Conservation (phyloP, 2,113 vertebrate genomes). For the Andinoacara biseriatus region DNA sequence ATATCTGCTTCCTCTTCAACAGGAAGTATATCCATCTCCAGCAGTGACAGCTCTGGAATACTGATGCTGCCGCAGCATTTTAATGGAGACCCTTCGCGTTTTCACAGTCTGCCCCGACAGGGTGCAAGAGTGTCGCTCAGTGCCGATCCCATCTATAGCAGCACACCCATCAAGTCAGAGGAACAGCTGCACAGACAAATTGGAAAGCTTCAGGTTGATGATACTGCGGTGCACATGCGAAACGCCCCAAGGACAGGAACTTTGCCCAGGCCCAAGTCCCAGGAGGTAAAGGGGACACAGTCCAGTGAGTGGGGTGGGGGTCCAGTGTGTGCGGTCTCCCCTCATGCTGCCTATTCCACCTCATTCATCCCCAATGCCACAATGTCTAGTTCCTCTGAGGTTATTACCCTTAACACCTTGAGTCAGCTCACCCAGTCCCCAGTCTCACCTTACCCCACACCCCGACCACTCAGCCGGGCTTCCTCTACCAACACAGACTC, state of each 20-base stretch:
- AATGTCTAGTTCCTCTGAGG: constrained; percentile 85
- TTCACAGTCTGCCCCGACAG: constrained; percentile 91
- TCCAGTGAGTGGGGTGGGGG: constrained; percentile 77
- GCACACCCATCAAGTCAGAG: constrained; percentile 78
- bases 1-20: constrained; percentile 89
- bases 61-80: constrained; percentile 80
- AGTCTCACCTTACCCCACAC: constrained; percentile 55
- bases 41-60: constrained; percentile 83
- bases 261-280: constrained; percentile 84
- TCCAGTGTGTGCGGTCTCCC: constrained; percentile 87
- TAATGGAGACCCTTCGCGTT: constrained; percentile 81
- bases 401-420: constrained; percentile 84
- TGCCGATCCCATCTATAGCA: constrained; percentile 82
- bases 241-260: constrained; percentile 68
- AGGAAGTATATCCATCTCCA: constrained; percentile 89
- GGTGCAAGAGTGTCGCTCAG: constrained; percentile 85
- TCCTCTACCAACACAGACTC: constrained; percentile 40
- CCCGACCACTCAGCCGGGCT: constrained; percentile 57
- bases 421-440: constrained; percentile 65
- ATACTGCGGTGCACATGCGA: constrained; percentile 82
- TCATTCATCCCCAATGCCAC: constrained; percentile 92
- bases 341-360: constrained; percentile 88
- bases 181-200: constrained; percentile 78
- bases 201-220: constrained; percentile 82
- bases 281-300: constrained; percentile 84